Conservation (phyloP, 1,140 invertebrate species). For the Cryptotermes secundus region DNA sequence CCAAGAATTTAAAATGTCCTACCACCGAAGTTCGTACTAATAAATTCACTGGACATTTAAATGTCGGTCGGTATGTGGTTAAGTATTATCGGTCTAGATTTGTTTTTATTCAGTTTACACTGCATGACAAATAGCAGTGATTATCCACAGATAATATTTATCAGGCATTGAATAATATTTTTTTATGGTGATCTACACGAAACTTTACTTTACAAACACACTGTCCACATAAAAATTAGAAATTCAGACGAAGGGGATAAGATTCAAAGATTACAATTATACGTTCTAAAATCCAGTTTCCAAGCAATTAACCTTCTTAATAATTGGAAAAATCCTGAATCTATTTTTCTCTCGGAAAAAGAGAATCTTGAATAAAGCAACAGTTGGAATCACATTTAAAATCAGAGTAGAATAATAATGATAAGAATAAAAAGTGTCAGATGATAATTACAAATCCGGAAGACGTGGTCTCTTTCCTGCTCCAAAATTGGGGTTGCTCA, state of each 20-base stretch:
- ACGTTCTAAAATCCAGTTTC: background rate
- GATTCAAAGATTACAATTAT: constrained; percentile 3
- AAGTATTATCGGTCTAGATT: no score
- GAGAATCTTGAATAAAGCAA: background rate
- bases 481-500: background rate
- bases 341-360: background rate
- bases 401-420: background rate
- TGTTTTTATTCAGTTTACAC: no score
- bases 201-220: background rate
- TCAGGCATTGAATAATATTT: no score
- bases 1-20: no score
- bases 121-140: no score
- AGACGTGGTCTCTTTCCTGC: background rate
- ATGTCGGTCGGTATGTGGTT: no score
- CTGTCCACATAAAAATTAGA: background rate
- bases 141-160: no score
- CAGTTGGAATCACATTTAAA: constrained; percentile 16
- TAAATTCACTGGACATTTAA: no score
- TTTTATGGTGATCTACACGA: no score
- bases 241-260: background rate
- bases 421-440: background rate
- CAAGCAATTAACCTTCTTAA: constrained; percentile 3
- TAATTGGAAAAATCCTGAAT: background rate
- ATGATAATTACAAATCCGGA: constrained; percentile 20
- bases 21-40: no score